Conservation (phyloP, 2,797 vertebrate species). For the Neosilurus mollespiculum region DNA sequence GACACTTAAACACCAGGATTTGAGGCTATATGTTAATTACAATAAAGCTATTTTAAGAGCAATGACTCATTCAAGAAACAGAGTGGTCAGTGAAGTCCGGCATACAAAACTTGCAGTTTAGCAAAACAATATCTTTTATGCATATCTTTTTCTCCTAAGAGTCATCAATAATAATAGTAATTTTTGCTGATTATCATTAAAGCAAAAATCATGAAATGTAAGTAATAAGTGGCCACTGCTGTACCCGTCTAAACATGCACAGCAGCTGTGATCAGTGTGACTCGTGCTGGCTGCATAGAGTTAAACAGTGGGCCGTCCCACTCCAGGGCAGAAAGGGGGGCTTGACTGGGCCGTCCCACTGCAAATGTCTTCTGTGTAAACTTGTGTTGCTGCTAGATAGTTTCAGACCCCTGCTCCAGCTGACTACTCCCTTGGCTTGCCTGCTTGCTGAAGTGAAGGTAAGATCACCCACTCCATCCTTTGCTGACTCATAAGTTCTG, state of each 20-base stretch:
- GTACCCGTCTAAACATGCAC: background rate
- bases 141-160: background rate
- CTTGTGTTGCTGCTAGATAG: slow-evolving; percentile 78
- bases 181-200: background rate
- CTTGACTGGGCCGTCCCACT: slow-evolving; percentile 69
- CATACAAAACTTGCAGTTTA: background rate
- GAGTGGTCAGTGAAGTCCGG: background rate
- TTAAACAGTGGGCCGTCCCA: slow-evolving; percentile 69
- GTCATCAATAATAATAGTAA: no score
- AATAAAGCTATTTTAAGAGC: background rate
- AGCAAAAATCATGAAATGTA: no score
- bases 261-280: background rate
- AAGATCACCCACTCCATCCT: slow-evolving; percentile 62
- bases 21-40: background rate
- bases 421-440: slow-evolving; percentile 73
- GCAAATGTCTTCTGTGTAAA: slow-evolving; percentile 71
- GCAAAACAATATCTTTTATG: background rate
- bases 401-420: slow-evolving; percentile 70
- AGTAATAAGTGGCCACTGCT: no score
- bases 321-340: slow-evolving; percentile 49
- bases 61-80: background rate
- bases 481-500: background rate
- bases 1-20: background rate
- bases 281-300: slow-evolving; percentile 55
- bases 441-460: slow-evolving; percentile 78